Evolutionary conservation across 1,140 invertebrate genomes (phyloP).

Genomic region (Brachystomella parvula): DNA sequence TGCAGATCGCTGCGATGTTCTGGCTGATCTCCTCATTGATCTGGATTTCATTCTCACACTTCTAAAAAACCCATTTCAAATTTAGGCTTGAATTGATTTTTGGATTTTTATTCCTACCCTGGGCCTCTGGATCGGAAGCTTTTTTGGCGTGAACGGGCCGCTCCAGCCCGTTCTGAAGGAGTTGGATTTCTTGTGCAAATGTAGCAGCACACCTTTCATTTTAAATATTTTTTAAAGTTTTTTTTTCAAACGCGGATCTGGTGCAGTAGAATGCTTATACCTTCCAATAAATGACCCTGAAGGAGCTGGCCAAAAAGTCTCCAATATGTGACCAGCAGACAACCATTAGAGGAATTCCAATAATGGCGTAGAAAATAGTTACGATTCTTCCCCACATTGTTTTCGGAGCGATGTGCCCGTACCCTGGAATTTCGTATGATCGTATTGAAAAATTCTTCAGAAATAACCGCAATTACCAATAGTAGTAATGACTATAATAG

Average conservation of each 20-base stretch:
- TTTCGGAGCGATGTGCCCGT: slow-evolving; percentile 90
- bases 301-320: slow-evolving; percentile 90
- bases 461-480: slow-evolving; percentile 19
- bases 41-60: slow-evolving; percentile 32
- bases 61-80: slow-evolving; percentile 11
- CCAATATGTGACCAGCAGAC: slow-evolving; percentile 44
- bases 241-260: background rate
- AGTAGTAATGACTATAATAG: slow-evolving; percentile 69
- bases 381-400: slow-evolving; percentile 84
- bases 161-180: slow-evolving; percentile 44
- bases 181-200: slow-evolving; percentile 72
- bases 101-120: slow-evolving; percentile 14
- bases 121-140: slow-evolving; percentile 28
- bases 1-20: slow-evolving; percentile 60
- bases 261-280: slow-evolving; percentile 46
- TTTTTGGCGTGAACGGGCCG: background rate
- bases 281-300: slow-evolving; percentile 82
- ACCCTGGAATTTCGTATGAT: slow-evolving; percentile 55
- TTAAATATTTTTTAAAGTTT: background rate
- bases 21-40: slow-evolving; percentile 56
- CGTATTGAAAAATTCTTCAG: background rate
- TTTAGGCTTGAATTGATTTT: background rate
- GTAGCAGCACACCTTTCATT: slow-evolving; percentile 59
- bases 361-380: slow-evolving; percentile 90
- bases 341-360: slow-evolving; percentile 52